Conservation (phyloP, 2,797 vertebrate species). For the Oreortyx pictus region DNA sequence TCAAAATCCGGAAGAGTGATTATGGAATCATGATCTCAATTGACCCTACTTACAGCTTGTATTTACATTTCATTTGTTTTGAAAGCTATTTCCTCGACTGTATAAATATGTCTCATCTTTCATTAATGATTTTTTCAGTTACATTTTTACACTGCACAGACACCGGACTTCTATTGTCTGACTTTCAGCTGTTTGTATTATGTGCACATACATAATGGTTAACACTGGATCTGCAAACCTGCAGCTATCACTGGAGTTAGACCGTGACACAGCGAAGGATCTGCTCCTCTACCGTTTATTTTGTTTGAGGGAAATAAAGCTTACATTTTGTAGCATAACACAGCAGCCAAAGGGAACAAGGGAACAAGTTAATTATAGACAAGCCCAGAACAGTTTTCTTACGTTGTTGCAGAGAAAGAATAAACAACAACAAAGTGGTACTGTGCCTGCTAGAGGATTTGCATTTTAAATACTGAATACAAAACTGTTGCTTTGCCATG, state of each 20-base stretch:
- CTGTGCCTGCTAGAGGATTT: neutral
- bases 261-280: neutral
- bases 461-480: neutral
- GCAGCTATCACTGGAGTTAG: neutral
- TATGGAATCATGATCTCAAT: neutral
- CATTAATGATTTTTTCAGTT: neutral
- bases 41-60: neutral
- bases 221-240: neutral
- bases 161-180: rapidly evolving
- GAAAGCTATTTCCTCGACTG: neutral
- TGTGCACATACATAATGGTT: neutral
- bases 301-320: neutral
- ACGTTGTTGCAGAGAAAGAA: neutral
- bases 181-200: neutral
- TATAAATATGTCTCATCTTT: neutral
- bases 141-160: neutral
- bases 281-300: neutral
- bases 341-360: neutral
- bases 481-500: neutral
- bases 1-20: neutral
- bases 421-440: neutral
- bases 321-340: neutral
- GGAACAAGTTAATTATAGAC: rapidly evolving
- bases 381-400: neutral
- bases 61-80: neutral